These are phyloP conservation scores for Agonopterix subpropinquella DNA, from an alignment of 2,888 invertebrate genomes.

Conservation along the genomic window DNA sequence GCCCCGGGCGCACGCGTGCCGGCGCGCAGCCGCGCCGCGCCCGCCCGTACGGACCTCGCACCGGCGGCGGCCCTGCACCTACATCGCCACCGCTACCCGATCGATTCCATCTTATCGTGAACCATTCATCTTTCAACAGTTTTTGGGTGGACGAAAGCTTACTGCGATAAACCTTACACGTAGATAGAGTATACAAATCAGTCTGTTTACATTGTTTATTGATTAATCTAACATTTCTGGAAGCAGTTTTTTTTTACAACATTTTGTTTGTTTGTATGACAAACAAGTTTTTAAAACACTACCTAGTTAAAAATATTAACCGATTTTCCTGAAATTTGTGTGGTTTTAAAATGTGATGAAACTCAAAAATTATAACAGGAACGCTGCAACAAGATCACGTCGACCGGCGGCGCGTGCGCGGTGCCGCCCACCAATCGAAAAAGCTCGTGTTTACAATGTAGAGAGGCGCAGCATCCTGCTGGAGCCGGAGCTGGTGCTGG, in stretches of 20 bases:
- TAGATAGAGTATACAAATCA: no score
- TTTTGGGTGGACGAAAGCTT: no score
- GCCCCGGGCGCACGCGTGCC: constrained; percentile 43
- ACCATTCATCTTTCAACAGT: not conserved
- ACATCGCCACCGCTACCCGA: constrained; percentile 35
- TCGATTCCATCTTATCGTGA: constrained; percentile 26
- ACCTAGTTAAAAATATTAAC: no score
- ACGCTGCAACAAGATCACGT: constrained; percentile 29
- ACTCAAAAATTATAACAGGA: not conserved
- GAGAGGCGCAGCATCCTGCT: constrained; percentile 54
- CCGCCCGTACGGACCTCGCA: constrained; percentile 15
- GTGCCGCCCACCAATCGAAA: constrained; percentile 59
- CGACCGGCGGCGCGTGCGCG: constrained; percentile 45
- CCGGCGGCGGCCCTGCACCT: constrained; percentile 14
- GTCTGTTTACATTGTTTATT: no score
- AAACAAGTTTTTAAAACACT: no score
- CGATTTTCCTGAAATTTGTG: no score
- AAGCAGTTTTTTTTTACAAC: no score
- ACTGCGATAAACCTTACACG: no score
- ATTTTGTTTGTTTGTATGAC: no score
- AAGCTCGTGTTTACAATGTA: constrained; percentile 69
- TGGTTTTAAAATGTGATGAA: no score
- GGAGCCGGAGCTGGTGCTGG: constrained; percentile 9
- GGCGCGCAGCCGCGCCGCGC: constrained; percentile 36
- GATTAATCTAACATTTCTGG: no score